Evolutionary conservation across 2,797 vertebrate genomes (phyloP).

Genomic region (Esox masquinongy): DNA sequence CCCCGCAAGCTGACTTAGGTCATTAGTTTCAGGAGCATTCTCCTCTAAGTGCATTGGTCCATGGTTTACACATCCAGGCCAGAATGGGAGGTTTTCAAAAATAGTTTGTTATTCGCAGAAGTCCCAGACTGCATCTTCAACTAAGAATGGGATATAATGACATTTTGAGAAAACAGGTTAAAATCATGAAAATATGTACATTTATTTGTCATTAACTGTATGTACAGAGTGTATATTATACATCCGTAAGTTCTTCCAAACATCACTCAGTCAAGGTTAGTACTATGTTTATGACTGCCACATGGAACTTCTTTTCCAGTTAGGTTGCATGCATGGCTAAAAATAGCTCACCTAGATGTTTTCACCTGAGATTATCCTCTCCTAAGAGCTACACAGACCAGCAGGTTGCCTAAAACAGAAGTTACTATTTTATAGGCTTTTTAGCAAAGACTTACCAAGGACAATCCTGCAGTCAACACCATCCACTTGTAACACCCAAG

Average conservation of each 20-base stretch:
- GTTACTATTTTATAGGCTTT: neutral
- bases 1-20: too few relatives aligned
- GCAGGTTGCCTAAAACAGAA: neutral
- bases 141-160: too few relatives aligned
- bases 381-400: conserved; percentile 5
- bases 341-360: conserved; percentile 21
- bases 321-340: conserved; percentile 12
- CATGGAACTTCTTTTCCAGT: neutral
- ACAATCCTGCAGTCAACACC: conserved; percentile 84
- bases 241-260: neutral
- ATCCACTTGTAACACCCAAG: conserved; percentile 84
- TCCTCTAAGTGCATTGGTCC: neutral
- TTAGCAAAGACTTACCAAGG: conserved; percentile 77
- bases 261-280: neutral
- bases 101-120: too few relatives aligned
- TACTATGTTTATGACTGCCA: neutral
- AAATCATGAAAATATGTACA: neutral
- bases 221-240: neutral
- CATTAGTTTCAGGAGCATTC: too few relatives aligned
- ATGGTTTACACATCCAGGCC: too few relatives aligned
- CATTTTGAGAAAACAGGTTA: too few relatives aligned
- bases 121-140: too few relatives aligned
- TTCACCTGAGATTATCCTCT: conserved; percentile 30
- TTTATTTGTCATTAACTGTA: neutral
- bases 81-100: too few relatives aligned